Base-by-base conservation (phyloP, 2,888 invertebrate species). In the Caenorhabditis wallacei region DNA sequence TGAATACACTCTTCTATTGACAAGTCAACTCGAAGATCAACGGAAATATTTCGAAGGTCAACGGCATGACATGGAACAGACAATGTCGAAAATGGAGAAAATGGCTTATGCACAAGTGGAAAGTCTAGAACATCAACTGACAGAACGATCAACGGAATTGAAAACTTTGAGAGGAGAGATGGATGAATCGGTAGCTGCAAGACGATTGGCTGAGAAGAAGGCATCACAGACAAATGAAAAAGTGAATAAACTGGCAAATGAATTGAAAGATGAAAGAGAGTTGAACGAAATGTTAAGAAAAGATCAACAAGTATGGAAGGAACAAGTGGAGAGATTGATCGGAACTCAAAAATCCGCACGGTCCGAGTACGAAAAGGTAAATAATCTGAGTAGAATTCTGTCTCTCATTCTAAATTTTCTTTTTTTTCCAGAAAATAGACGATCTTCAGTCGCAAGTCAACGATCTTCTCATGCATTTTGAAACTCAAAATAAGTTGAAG, bases 381-480 rank as follows among this genome's bases (percentile, higher is more conserved):
- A n/a, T n/a, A n/a, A n/a, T n/a, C n/a, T 20, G 30, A 30, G 30
- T 30, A 3, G 30, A 30, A n/a, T n/a, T n/a, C n/a, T n/a, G n/a
- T n/a, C n/a, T n/a, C n/a, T n/a, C n/a, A n/a, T n/a, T n/a, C n/a
- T n/a, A n/a, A n/a, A 35, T 40, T 26, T 13, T 18, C 1, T 53
- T 54, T 35, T 24, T 4, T 24, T 43, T 61, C 8, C 66, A 93
- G 93, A 93, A 97, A 94, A 94, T 97, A n/a, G 88, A 93, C 0
- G 96, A 97, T 22, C 93, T 98, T 37, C 95, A 95, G 87, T 98
- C 98, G 89, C 97, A 99, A 93, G 94, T 99, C 10, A 94, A 96
- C 43, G 99, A 99, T 94, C 94, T 99, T 63, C 97, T 98, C 97
- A 97, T 98, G 93, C 97, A 95, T 92, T 94, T 99, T 89, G 96